Evolutionary conservation across 2,888 invertebrate genomes (phyloP).

Genomic region (Koerneria pararmatus): DNA sequence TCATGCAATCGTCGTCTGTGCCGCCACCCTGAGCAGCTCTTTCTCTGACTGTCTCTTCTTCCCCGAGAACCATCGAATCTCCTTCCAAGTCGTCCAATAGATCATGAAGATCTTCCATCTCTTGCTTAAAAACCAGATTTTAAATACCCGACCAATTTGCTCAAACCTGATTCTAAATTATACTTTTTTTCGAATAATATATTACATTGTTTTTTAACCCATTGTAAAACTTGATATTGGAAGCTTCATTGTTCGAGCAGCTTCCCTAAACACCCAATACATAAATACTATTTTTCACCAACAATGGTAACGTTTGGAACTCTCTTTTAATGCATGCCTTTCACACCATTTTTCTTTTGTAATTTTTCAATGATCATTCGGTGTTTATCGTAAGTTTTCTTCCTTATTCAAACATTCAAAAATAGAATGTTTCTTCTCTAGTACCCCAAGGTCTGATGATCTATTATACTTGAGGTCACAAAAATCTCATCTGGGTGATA

Average conservation of each 20-base stretch:
- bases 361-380: too few relatives aligned
- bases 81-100: slow-evolving; percentile 35
- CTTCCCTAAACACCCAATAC: too few relatives aligned
- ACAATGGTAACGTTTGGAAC: not conserved
- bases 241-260: too few relatives aligned
- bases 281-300: not conserved
- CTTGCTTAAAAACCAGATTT: slow-evolving; percentile 27
- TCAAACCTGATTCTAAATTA: slow-evolving; percentile 9
- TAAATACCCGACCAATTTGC: not conserved
- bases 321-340: not conserved
- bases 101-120: slow-evolving; percentile 32
- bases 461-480: too few relatives aligned
- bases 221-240: too few relatives aligned
- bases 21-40: not conserved
- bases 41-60: not conserved
- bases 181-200: not conserved
- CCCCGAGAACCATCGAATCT: slow-evolving; percentile 17
- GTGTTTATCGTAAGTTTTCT: too few relatives aligned
- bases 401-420: too few relatives aligned
- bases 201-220: too few relatives aligned
- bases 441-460: too few relatives aligned
- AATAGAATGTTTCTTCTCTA: too few relatives aligned
- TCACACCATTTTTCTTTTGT: too few relatives aligned
- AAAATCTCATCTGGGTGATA: too few relatives aligned
- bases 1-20: not conserved